Conservation (phyloP, 2,113 vertebrate genomes). For the Saguinus midas region DNA sequence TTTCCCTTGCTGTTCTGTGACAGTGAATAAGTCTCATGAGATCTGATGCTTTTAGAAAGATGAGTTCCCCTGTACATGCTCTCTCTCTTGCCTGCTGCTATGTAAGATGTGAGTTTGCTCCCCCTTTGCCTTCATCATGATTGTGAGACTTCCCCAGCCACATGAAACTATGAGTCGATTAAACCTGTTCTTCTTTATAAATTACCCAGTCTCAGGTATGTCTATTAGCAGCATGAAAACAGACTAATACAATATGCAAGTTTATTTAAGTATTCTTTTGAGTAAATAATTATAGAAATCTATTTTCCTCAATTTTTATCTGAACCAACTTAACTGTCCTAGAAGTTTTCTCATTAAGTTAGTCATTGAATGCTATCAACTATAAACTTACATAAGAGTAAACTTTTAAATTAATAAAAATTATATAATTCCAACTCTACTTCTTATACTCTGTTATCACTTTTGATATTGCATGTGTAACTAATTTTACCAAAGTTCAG, state of each 20-base stretch:
- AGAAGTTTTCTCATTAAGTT: not conserved
- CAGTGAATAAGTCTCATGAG: too few relatives aligned
- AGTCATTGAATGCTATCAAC: not conserved
- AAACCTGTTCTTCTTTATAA: too few relatives aligned
- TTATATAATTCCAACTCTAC: not conserved
- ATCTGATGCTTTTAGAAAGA: too few relatives aligned
- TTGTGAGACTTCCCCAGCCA: too few relatives aligned
- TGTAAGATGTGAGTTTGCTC: too few relatives aligned
- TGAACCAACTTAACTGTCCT: not conserved
- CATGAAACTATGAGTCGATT: too few relatives aligned
- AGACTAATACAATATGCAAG: not conserved
- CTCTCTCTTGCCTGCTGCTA: too few relatives aligned
- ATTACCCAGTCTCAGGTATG: too few relatives aligned
- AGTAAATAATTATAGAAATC: not conserved
- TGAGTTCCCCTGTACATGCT: too few relatives aligned
- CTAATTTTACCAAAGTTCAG: not conserved
- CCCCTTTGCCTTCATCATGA: too few relatives aligned
- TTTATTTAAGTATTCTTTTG: not conserved
- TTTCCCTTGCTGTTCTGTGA: too few relatives aligned
- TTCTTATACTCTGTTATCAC: not conserved
- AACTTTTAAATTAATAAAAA: not conserved
- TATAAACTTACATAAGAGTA: not conserved
- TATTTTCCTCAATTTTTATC: not conserved
- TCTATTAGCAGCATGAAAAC: too few relatives aligned
- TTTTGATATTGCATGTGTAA: not conserved